Evolutionary conservation across 1,140 invertebrate species (phyloP).

Genomic region (Anagrus nilaparvatae): DNA sequence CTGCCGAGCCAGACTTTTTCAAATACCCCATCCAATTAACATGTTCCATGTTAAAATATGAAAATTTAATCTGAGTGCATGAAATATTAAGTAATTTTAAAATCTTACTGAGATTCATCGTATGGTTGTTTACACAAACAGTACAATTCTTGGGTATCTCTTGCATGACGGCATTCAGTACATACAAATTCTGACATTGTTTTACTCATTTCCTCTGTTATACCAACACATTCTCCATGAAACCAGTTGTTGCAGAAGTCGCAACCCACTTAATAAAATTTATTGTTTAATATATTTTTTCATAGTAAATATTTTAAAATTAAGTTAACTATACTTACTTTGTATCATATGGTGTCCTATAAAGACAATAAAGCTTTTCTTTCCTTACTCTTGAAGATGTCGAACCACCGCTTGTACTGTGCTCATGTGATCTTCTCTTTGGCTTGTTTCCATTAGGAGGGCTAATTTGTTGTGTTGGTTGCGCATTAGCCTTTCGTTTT

Average conservation of each 20-base stretch:
- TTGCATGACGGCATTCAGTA: constrained; percentile 72
- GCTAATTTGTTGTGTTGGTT: constrained; percentile 40
- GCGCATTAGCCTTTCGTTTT: constrained; percentile 46
- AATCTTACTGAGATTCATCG: constrained; percentile 88
- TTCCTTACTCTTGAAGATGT: constrained; percentile 46
- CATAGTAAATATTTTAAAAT: too few species aligned
- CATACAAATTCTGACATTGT: constrained; percentile 84
- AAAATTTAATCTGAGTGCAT: too few species aligned
- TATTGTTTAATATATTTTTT: too few species aligned
- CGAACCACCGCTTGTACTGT: constrained; percentile 28
- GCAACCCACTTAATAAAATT: constrained; percentile 82
- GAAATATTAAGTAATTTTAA: too few species aligned
- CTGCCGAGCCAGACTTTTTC: too few species aligned
- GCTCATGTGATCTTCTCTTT: constrained; percentile 29
- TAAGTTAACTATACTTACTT: constrained; percentile 57
- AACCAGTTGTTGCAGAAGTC: constrained; percentile 98
- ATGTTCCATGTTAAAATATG: too few species aligned
- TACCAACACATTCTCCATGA: constrained; percentile 92
- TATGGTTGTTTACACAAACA: constrained; percentile 94
- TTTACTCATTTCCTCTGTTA: constrained; percentile 88
- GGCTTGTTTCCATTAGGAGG: constrained; percentile 33
- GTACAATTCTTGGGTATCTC: constrained; percentile 85
- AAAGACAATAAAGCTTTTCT: constrained; percentile 86
- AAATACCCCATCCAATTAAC: too few species aligned
- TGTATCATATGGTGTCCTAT: constrained; percentile 88